Evolutionary conservation across 2,113 vertebrate species (phyloP).

Genomic region (Indri indri): DNA sequence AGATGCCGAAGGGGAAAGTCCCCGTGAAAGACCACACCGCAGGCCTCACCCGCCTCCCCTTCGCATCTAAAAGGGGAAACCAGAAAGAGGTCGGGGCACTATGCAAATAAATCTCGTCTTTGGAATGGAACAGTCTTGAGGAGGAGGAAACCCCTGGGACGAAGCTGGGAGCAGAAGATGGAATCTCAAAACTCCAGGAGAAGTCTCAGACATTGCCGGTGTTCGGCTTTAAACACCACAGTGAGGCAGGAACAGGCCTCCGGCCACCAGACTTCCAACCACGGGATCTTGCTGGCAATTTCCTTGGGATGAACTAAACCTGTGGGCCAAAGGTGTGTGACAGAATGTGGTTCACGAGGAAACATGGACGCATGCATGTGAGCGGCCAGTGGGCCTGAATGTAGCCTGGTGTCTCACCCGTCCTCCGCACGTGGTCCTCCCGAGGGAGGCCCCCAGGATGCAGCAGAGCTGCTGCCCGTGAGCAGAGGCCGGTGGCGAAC

Average conservation of each 20-base stretch:
- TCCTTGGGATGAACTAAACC: neutral
- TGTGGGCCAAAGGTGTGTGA: fast-evolving
- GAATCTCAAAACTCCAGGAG: neutral
- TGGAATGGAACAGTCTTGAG: neutral
- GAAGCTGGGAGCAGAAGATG: neutral
- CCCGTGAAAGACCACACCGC: neutral
- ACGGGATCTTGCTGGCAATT: fast-evolving
- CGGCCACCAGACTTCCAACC: neutral
- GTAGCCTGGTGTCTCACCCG: fast-evolving
- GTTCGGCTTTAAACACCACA: fast-evolving
- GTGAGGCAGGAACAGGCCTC: neutral
- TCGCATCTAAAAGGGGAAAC: too few relatives aligned
- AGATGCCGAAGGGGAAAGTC: neutral
- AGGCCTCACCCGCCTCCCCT: fast-evolving
- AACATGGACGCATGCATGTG: fast-evolving
- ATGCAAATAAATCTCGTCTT: fast-evolving
- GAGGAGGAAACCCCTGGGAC: neutral
- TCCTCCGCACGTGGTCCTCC: fast-evolving
- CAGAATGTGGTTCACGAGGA: too few relatives aligned
- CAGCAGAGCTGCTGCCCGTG: neutral
- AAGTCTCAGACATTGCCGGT: fast-evolving
- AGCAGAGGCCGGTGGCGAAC: neutral
- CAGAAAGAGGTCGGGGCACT: neutral
- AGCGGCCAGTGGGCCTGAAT: fast-evolving
- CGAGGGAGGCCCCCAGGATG: fast-evolving